Evolutionary conservation across 2,888 invertebrate genomes (phyloP), one percentile per base, ranked within the genome.

Genomic region (Steinernema carpocapsae): DNA sequence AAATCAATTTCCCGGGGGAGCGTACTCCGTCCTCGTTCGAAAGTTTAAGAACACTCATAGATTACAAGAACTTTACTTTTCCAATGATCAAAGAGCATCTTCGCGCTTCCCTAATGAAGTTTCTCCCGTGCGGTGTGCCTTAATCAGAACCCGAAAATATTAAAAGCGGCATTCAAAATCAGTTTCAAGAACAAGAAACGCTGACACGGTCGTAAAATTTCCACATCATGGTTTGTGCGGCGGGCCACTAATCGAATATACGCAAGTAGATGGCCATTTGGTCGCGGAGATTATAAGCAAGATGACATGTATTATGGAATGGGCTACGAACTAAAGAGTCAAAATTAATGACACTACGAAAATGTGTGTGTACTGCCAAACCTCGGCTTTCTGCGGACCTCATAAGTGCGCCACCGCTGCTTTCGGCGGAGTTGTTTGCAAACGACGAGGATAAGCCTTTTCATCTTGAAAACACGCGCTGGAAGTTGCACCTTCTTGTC

Each of bases 241-340:
- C 64, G 64, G 64, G 32, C 48, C 64, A 64, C 64, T 64, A 64
- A 64, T 64, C 64, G 64, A 64, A 64, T 64, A 32, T 64, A 64
- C 64, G 56, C 56, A 64, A 32, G 64, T 64, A 64, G 64, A 64
- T 64, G 64, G 64, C 64, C 64, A 64, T 64, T 64, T 64, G 64
- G 64, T 64, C 64, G 64, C 64, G 64, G 64, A 64, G 64, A 64
- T 64, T 64, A 64, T 64, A 64, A 64, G 64, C 64, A 64, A 64
- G 64, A 64, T 64, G 64, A 64, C 64, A 64, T 64, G 64, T 64
- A 64, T 64, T 64, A 64, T 64, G 64, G 64, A 64, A 64, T 64
- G 64, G 64, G 64, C 64, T 32, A 64, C 64, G 64, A 64, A 64
- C 64, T 64, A 64, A 64, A 64, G 64, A 64, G 64, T 64, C 64